A percentile compares a stretch with the other conserved stretches of the same genome.
phyloP scores from a whole-genome alignment of 1,140 invertebrate genomes.

The Ericerus pela region DNA sequence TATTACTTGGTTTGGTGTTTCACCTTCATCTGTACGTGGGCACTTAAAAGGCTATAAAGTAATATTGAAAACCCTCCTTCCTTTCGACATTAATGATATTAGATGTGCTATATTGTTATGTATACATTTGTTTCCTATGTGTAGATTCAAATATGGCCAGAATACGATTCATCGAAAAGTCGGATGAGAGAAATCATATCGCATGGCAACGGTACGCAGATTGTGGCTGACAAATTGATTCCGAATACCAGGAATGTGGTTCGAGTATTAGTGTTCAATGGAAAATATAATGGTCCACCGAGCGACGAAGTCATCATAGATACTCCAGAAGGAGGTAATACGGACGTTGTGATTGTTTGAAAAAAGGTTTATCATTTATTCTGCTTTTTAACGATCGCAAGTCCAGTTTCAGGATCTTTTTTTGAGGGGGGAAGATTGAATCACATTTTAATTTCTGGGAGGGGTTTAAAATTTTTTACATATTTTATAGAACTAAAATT shows the following conservation, averaged over 20 bases:
- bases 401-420: too few relatives aligned
- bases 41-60: constrained; percentile 87
- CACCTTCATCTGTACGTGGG: constrained; percentile 59
- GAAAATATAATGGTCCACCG: constrained; percentile 73
- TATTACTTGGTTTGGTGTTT: constrained; percentile 70
- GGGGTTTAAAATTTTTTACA: too few relatives aligned
- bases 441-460: too few relatives aligned
- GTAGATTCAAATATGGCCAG: constrained; percentile 80
- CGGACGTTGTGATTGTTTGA: too few relatives aligned
- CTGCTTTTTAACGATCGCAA: too few relatives aligned
- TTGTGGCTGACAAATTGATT: constrained; percentile 69
- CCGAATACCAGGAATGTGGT: constrained; percentile 82
- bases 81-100: too few relatives aligned
- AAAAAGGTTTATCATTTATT: too few relatives aligned
- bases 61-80: neutral
- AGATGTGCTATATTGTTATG: neutral
- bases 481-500: too few relatives aligned
- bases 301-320: constrained; percentile 70
- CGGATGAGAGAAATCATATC: constrained; percentile 65
- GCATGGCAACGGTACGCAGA: constrained; percentile 45
- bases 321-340: constrained; percentile 77
- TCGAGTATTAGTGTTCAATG: constrained; percentile 79
- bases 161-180: constrained; percentile 54
- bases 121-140: constrained; percentile 6
- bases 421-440: too few relatives aligned